phyloP scores from a whole-genome alignment of 2,888 invertebrate genomes.

The Mesorhabditis sp. region DNA sequence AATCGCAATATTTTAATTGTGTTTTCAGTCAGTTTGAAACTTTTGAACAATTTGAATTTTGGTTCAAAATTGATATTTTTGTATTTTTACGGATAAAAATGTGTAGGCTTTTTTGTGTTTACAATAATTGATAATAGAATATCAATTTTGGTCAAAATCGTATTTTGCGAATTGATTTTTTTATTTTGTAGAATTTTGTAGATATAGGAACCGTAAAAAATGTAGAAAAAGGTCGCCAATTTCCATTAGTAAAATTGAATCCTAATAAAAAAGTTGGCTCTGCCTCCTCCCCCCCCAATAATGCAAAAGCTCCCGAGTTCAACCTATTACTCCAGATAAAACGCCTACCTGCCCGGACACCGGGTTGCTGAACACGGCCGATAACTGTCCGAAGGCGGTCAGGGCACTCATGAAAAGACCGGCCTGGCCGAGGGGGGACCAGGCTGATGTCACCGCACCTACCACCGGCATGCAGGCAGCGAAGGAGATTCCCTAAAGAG shows the following conservation, averaged over 20 bases:
- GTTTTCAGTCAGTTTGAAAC: no score
- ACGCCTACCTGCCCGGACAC: slow-evolving; percentile 31
- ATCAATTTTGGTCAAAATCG: no score
- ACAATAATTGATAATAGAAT: no score
- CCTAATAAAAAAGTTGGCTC: no score
- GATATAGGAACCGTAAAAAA: background rate
- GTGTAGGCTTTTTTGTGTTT: no score
- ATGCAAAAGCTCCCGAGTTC: no score
- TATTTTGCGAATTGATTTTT: no score
- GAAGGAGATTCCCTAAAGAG: slow-evolving; percentile 28
- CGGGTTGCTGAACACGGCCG: slow-evolving; percentile 39
- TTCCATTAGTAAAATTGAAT: background rate
- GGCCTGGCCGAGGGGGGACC: slow-evolving; percentile 32
- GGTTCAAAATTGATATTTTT: no score
- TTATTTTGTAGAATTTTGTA: background rate
- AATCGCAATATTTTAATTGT: no score
- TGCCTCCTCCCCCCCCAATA: no score
- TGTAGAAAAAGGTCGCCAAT: background rate
- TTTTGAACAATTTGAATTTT: no score
- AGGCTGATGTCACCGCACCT: slow-evolving; percentile 31
- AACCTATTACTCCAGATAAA: background rate
- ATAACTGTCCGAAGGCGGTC: slow-evolving; percentile 33
- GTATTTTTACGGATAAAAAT: no score
- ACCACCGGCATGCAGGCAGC: slow-evolving; percentile 31
- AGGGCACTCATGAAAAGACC: slow-evolving; percentile 34